These are phyloP conservation scores for Sarcophaga caerulescens DNA, from an alignment of 2,888 invertebrate species.

Conservation along the genomic window DNA sequence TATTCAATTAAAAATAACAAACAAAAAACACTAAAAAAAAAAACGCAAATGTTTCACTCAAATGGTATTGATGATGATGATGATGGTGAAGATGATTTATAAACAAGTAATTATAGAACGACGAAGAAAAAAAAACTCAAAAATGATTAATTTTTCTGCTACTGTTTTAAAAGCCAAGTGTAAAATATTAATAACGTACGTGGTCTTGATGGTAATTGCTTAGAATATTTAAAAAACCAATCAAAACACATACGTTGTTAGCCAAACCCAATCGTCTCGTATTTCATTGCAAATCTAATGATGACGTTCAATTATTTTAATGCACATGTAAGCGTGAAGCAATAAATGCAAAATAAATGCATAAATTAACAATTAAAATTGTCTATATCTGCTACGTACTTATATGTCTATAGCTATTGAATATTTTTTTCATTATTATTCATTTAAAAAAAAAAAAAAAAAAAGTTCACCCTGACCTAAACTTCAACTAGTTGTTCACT, in stretches of 20 bases:
- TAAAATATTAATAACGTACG: neutral
- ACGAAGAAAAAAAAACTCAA: neutral
- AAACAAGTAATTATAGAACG: too few relatives aligned
- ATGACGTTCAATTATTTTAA: slow-evolving; percentile 15
- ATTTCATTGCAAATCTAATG: neutral
- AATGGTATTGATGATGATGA: neutral
- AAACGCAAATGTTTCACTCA: neutral
- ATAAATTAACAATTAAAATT: neutral
- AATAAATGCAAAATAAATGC: neutral
- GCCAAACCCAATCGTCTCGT: neutral
- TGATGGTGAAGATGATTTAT: neutral
- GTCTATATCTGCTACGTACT: neutral
- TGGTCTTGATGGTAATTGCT: slow-evolving; percentile 16
- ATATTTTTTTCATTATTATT: neutral
- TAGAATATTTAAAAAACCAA: neutral
- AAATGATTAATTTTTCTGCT: slow-evolving; percentile 36
- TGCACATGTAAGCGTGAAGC: neutral
- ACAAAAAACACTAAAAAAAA: too few relatives aligned
- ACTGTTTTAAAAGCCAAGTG: slow-evolving; percentile 37
- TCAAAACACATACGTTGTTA: neutral
- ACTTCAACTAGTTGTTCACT: slow-evolving; percentile 1
- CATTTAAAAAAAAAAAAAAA: neutral
- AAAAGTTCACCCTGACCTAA: slow-evolving; percentile 29
- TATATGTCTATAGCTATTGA: neutral
- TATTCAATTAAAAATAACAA: neutral